These are phyloP conservation scores for Tringa solitaria DNA, from an alignment of 2,113 vertebrate species.

Conservation along the genomic window DNA sequence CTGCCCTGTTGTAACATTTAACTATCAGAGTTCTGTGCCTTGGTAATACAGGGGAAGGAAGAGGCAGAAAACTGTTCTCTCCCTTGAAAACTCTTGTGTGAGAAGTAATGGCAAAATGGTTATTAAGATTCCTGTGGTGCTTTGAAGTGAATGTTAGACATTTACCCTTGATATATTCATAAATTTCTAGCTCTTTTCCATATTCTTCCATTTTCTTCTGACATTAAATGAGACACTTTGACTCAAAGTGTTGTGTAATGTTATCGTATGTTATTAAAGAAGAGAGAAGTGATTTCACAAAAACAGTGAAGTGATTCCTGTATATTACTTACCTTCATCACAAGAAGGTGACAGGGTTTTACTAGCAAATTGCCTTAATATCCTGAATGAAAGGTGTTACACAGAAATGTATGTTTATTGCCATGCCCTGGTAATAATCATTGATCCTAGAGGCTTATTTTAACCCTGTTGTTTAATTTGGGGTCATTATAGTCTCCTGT, in stretches of 20 bases:
- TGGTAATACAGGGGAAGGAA: not conserved
- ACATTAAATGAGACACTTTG: not conserved
- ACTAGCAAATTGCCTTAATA: not conserved
- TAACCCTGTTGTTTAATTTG: not conserved
- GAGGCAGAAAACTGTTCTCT: not conserved
- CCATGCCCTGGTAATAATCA: not conserved
- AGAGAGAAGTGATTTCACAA: not conserved
- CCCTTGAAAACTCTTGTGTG: not conserved
- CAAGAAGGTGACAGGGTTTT: not conserved
- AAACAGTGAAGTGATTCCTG: not conserved
- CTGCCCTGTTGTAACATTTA: not conserved
- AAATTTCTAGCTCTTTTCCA: not conserved
- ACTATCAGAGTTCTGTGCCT: not conserved
- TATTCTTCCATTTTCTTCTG: not conserved
- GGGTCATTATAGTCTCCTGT: not conserved
- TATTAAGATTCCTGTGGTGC: not conserved
- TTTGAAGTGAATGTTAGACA: not conserved
- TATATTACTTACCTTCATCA: not conserved
- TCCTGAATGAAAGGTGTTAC: not conserved
- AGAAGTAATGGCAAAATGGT: not conserved
- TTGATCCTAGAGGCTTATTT: not conserved
- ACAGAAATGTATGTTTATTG: not conserved
- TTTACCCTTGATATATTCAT: not conserved
- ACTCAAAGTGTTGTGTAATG: not conserved
- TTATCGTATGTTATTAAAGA: not conserved